Conservation (phyloP, 2,113 vertebrate species). For the Geococcyx californianus region DNA sequence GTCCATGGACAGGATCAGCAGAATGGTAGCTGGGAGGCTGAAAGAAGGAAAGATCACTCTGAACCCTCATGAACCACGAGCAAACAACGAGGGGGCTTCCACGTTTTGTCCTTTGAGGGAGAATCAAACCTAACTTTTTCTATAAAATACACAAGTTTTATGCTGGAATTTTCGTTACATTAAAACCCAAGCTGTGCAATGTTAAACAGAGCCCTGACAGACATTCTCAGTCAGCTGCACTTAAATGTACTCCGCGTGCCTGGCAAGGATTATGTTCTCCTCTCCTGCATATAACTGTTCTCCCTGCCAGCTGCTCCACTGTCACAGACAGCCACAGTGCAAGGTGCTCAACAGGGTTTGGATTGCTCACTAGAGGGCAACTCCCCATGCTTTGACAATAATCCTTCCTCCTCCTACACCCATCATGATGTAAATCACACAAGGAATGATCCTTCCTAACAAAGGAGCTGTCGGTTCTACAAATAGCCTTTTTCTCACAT, state of each 20-base stretch:
- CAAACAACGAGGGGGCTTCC: neutral
- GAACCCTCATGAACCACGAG: accelerated
- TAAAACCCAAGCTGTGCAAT: neutral
- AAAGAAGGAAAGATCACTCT: neutral
- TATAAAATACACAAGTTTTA: neutral
- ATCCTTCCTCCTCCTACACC: neutral
- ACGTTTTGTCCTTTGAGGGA: neutral
- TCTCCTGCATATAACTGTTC: neutral
- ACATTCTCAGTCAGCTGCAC: neutral
- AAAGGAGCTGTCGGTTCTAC: neutral
- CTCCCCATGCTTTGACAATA: neutral
- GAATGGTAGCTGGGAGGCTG: neutral
- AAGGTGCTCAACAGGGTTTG: neutral
- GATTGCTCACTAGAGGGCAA: neutral
- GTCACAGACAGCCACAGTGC: neutral
- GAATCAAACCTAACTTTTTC: neutral
- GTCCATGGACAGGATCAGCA: neutral
- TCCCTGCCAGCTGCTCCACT: neutral
- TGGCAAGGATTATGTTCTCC: neutral
- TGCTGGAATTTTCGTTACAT: neutral
- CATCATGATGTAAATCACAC: neutral
- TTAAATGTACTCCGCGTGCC: accelerated
- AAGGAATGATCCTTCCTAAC: neutral
- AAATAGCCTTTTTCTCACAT: neutral
- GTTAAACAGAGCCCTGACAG: neutral